Percentiles rank a stretch among this genome's conserved stretches.
phyloP scores from a whole-genome alignment of 2,888 invertebrate species.

The Anticlea derivata region DNA sequence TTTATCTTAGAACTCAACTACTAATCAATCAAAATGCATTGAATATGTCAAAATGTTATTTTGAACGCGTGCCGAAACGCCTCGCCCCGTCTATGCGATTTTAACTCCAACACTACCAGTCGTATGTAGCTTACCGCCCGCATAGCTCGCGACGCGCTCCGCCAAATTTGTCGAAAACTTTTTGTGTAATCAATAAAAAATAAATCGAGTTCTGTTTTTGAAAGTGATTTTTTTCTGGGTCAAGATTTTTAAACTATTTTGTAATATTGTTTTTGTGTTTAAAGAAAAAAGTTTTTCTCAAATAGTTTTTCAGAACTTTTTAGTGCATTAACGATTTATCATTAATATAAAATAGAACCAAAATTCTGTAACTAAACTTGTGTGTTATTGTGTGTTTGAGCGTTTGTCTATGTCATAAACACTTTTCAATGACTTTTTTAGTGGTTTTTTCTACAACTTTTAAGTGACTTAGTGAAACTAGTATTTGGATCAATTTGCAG shows the following conservation, averaged over 20 bases:
- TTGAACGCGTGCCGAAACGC: too few relatives aligned
- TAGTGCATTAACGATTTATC: too few relatives aligned
- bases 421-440: neutral
- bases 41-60: too few relatives aligned
- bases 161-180: constrained; percentile 9
- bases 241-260: neutral
- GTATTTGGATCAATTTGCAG: constrained; percentile 9
- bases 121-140: constrained; percentile 3
- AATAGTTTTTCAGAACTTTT: too few relatives aligned
- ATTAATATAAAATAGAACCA: too few relatives aligned
- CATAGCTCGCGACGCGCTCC: neutral
- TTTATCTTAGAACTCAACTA: too few relatives aligned
- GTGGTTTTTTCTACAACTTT: too few relatives aligned
- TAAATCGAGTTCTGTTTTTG: neutral
- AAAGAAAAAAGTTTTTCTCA: neutral
- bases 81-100: too few relatives aligned
- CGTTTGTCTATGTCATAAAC: too few relatives aligned
- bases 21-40: too few relatives aligned
- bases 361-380: too few relatives aligned
- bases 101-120: constrained; percentile 2
- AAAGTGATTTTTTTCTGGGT: neutral
- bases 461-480: constrained; percentile 3
- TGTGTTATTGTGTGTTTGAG: too few relatives aligned
- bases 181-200: constrained; percentile 1
- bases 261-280: neutral